A percentile compares a stretch with the other conserved stretches of the same genome.
These are phyloP conservation scores for Lycocerus yunnanus DNA, from an alignment of 2,888 invertebrate genomes.

Conservation along the genomic window DNA sequence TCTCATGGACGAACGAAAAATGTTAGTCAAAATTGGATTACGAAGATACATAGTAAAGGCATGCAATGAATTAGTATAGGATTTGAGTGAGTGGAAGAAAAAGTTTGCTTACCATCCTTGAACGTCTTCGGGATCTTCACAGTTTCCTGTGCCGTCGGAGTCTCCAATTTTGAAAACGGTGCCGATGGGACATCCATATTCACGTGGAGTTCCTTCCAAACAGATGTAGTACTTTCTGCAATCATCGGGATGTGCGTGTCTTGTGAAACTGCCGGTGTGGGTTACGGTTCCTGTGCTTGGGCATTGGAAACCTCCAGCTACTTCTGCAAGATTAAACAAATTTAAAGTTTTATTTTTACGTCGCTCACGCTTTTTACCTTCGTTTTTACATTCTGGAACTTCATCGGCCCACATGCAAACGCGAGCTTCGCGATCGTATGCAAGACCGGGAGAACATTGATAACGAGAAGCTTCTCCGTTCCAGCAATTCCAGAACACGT, in stretches of 20 bases:
- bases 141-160: conserved; percentile 87
- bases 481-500: conserved; percentile 97
- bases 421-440: conserved; percentile 90
- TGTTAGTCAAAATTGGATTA: neutral
- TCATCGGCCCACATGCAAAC: conserved; percentile 98
- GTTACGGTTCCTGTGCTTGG: conserved; percentile 82
- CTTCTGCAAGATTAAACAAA: conserved; percentile 65
- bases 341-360: neutral
- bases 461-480: conserved; percentile 92
- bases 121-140: conserved; percentile 94
- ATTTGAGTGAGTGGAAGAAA: neutral
- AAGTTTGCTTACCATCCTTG: conserved; percentile 83
- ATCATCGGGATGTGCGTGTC: conserved; percentile 93
- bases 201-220: conserved; percentile 85
- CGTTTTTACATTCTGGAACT: conserved; percentile 88
- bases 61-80: neutral
- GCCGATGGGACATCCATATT: conserved; percentile 94
- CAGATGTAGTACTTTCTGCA: conserved; percentile 96
- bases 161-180: conserved; percentile 95
- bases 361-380: conserved; percentile 64
- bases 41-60: neutral
- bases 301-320: conserved; percentile 87
- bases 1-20: neutral
- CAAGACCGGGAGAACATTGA: conserved; percentile 92
- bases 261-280: conserved; percentile 87